Evolutionary conservation across 2,797 vertebrate genomes (phyloP), one percentile per base, ranked within the genome.

Genomic region (Pangasius macronema): DNA sequence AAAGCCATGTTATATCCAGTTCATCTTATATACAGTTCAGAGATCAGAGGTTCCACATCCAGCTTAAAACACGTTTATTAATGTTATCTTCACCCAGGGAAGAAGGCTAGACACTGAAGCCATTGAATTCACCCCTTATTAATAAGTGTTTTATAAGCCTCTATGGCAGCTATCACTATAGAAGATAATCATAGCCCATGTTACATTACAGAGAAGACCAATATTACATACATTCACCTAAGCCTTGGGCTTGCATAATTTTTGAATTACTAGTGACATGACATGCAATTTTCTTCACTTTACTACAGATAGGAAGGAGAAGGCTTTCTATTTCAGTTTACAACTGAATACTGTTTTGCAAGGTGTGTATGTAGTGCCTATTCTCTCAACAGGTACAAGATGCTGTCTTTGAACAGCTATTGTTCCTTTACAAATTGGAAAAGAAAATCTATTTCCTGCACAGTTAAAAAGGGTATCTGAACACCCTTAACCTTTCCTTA

Each of bases 401-500:
- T 83, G 51, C 81, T 24, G 33, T 42, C 57, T 61, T 46, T 49
- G 46, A 83, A 51, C 24, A 82, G 36, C n/a, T 24, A 51, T 68
- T 83, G 63, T 68, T 68, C 63, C 46, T 68, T 67, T 20, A 51
- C 10, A 81, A 83, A 87, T 7, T 36, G 55, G 30, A 55, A 65
- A 80, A 77, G 30, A 67, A 83, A 77, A 82, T 3, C 11, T 20
- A 65, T 87, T 85, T 86, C 42, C 10, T 57, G 84, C 11, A 30
- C 65, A 73, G 67, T 86, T 63, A 81, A 70, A 77, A 76, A 88
- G 85, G 42, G 87, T 67, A 86, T 86, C 55, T 76, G 13, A 77
- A 85, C 83, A 72, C 61, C 33, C 63, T 75, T 90, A 86, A 85
- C 86, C 82, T 87, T 57, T 14, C 49, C 65, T 86, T 76, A 63